Conservation (phyloP, 2,888 invertebrate genomes). For the Blera fallax region DNA sequence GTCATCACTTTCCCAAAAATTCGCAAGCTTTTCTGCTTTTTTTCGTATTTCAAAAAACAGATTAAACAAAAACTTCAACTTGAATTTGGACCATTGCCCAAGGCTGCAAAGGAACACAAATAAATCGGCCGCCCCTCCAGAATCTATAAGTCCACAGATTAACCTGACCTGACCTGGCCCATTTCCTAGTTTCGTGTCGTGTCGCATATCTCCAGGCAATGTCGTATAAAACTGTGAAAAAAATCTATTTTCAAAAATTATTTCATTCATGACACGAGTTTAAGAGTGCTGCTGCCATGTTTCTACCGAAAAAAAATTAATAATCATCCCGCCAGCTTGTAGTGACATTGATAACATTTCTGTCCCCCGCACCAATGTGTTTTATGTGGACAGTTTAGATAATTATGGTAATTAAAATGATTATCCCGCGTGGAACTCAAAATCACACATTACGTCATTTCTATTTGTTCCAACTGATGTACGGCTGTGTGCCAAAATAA, state of each 20-base stretch:
- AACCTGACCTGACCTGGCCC: slow-evolving; percentile 47
- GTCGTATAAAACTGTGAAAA: slow-evolving; percentile 3
- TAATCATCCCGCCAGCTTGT: background rate
- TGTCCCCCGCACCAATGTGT: background rate
- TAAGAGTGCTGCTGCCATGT: too few relatives aligned
- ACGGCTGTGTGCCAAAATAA: slow-evolving; percentile 60
- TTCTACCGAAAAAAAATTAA: background rate
- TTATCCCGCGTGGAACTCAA: slow-evolving; percentile 41
- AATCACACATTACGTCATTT: slow-evolving; percentile 62
- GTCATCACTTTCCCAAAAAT: slow-evolving; percentile 22
- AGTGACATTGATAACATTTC: slow-evolving; percentile 42
- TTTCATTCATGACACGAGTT: background rate
- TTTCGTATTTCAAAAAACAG: background rate
- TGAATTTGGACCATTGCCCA: slow-evolving; percentile 58
- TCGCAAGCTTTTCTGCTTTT: background rate
- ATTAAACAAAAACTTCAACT: slow-evolving; percentile 44
- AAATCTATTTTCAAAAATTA: background rate
- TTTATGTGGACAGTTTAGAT: slow-evolving; percentile 30
- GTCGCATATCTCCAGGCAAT: background rate
- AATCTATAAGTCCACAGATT: slow-evolving; percentile 29
- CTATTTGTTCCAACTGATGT: slow-evolving; percentile 27
- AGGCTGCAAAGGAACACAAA: slow-evolving; percentile 24
- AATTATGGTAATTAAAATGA: slow-evolving; percentile 65
- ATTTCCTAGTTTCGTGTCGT: slow-evolving; percentile 3
- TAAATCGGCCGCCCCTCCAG: slow-evolving; percentile 14